These are phyloP conservation scores for Tragelaphus strepsiceros DNA, from an alignment of 2,113 vertebrate genomes.

Conservation along the genomic window DNA sequence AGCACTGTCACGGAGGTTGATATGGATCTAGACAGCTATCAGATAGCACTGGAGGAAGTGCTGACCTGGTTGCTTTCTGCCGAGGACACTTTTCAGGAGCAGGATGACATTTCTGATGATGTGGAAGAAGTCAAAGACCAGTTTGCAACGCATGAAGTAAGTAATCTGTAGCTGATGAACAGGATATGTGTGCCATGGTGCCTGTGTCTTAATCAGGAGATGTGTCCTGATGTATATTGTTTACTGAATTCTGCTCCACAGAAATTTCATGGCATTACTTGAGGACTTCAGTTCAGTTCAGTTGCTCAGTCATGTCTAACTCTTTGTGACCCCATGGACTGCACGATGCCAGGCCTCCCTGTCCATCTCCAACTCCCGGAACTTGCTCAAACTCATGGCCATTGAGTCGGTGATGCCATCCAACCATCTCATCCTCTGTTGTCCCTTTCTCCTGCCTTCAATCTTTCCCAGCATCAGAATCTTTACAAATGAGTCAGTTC, in stretches of 20 bases:
- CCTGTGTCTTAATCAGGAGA: neutral
- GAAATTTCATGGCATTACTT: neutral
- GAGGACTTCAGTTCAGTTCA: neutral
- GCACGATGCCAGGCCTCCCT: neutral
- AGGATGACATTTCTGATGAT: conserved; percentile 93
- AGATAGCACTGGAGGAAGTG: conserved; percentile 94
- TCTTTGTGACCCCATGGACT: neutral
- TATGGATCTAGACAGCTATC: conserved; percentile 90
- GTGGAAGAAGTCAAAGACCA: conserved; percentile 98
- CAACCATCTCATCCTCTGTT: neutral
- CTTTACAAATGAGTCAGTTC: neutral
- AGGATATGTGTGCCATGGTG: fast-evolving
- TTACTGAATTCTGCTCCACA: neutral
- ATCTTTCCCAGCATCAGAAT: neutral
- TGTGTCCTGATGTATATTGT: neutral
- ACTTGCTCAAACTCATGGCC: neutral
- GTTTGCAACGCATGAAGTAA: conserved; percentile 96
- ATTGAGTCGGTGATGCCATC: neutral
- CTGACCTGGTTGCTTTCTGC: conserved; percentile 96
- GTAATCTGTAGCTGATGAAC: neutral
- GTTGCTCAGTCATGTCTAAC: neutral
- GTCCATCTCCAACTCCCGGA: neutral
- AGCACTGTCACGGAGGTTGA: conserved; percentile 84
- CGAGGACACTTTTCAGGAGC: conserved; percentile 91
- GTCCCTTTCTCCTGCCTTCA: neutral